These are phyloP conservation scores for Tiliqua scincoides DNA, from an alignment of 2,113 vertebrate species.

Conservation along the genomic window DNA sequence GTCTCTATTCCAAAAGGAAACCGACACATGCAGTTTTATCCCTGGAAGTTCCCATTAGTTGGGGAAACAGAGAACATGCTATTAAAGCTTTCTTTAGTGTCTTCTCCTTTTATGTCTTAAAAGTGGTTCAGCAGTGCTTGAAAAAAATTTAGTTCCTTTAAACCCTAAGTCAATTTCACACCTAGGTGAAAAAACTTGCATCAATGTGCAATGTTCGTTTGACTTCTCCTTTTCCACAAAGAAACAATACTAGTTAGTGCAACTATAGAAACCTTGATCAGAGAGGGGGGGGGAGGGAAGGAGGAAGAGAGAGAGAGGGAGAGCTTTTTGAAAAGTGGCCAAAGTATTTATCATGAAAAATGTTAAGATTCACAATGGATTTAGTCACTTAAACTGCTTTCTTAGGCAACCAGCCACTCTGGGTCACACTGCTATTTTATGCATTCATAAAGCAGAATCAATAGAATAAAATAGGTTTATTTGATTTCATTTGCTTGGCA, in stretches of 20 bases:
- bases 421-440: conserved; percentile 32
- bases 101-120: background rate
- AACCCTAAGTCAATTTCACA: conserved; percentile 45
- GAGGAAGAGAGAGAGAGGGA: too few species aligned
- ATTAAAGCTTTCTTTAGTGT: background rate
- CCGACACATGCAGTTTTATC: background rate
- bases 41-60: background rate
- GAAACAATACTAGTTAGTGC: conserved; percentile 12
- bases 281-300: too few species aligned
- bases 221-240: conserved; percentile 22
- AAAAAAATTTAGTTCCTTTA: background rate
- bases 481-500: too few species aligned
- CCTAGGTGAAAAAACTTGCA: conserved; percentile 10
- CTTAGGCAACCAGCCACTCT: conserved; percentile 34
- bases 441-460: conserved; percentile 3
- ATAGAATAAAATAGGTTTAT: background rate
- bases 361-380: conserved; percentile 50
- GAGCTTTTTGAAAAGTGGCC: conserved; percentile 59
- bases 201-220: conserved; percentile 20
- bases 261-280: conserved; percentile 65
- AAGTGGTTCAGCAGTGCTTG: background rate
- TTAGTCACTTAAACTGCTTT: conserved; percentile 57
- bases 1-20: too few species aligned
- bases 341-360: conserved; percentile 61
- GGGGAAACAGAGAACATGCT: background rate